Percentiles rank a stretch among this genome's conserved stretches.
Evolutionary conservation across 2,113 vertebrate genomes (phyloP).

Genomic region (Oncorhynchus kisutch): DNA sequence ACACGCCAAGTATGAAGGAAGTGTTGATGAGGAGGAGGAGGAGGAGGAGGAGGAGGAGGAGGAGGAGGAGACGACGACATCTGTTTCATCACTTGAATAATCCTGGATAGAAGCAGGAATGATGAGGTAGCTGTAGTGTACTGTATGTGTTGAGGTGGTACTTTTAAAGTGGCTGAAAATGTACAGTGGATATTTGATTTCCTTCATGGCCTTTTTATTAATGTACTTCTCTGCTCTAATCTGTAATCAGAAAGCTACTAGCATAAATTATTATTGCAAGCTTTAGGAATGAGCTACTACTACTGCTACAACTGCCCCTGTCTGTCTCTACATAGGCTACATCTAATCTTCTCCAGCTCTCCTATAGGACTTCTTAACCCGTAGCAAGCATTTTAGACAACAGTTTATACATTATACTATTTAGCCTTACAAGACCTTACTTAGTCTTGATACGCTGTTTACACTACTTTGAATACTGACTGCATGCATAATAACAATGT

Average conservation of each 20-base stretch:
- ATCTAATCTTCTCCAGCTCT: constrained; percentile 11
- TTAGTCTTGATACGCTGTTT: constrained; percentile 77
- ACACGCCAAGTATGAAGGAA: constrained; percentile 15
- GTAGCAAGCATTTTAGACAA: constrained; percentile 53
- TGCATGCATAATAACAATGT: constrained; percentile 70
- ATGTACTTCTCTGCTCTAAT: constrained; percentile 50
- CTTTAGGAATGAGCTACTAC: constrained; percentile 16
- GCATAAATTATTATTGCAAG: constrained; percentile 5
- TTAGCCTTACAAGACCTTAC: constrained; percentile 75
- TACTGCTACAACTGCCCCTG: not conserved
- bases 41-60: too few relatives aligned
- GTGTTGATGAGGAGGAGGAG: too few relatives aligned
- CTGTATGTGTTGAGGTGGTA: constrained; percentile 23
- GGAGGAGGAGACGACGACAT: not conserved
- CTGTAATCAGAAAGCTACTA: constrained; percentile 47
- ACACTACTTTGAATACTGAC: constrained; percentile 64
- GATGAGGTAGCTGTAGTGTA: constrained; percentile 23
- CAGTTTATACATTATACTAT: constrained; percentile 42
- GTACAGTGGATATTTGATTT: constrained; percentile 51
- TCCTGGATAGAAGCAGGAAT: constrained; percentile 30
- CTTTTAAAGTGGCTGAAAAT: constrained; percentile 48
- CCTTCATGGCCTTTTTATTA: constrained; percentile 58
- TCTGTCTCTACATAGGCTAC: too few relatives aligned
- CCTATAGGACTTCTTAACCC: constrained; percentile 27
- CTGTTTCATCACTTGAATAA: constrained; percentile 32